Conservation (phyloP, 1,140 invertebrate species). For the Onthophagus taurus region DNA sequence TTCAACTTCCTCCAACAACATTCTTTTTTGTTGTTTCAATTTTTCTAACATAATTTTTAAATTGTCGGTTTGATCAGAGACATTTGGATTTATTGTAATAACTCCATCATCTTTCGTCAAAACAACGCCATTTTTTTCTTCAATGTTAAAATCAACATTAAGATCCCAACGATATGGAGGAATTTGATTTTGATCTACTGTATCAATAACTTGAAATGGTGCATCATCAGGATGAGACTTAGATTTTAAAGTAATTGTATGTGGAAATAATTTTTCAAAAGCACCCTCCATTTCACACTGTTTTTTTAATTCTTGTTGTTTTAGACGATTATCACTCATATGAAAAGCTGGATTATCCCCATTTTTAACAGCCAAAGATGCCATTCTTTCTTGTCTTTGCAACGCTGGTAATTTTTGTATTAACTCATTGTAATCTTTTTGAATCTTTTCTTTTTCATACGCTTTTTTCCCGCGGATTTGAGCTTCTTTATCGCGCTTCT, state of each 20-base stretch:
- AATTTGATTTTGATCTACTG: constrained; percentile 1
- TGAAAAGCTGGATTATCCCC: constrained; percentile 30
- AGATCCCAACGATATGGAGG: constrained; percentile 18
- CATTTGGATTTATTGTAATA: neutral
- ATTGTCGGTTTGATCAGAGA: constrained; percentile 12
- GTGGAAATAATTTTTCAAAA: constrained; percentile 27
- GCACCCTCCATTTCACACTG: constrained; percentile 31
- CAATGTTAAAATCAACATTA: constrained; percentile 20
- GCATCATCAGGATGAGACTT: constrained; percentile 7
- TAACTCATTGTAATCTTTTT: constrained; percentile 41
- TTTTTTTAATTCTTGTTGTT: constrained; percentile 24
- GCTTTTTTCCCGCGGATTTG: constrained; percentile 40
- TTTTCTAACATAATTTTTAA: constrained; percentile 26
- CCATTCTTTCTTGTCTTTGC: constrained; percentile 33
- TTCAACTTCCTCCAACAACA: constrained; percentile 28
- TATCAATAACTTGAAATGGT: constrained; percentile 8
- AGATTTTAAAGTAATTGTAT: constrained; percentile 17
- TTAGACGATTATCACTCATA: constrained; percentile 29
- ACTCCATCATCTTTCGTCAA: constrained; percentile 6
- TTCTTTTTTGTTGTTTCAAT: constrained; percentile 29
- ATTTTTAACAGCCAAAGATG: constrained; percentile 24
- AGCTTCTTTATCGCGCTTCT: constrained; percentile 27
- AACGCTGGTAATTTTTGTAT: constrained; percentile 36
- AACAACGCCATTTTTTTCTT: neutral
- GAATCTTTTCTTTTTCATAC: constrained; percentile 39